Conservation (phyloP, 2,888 invertebrate species). For the Epicampocera succincta region DNA sequence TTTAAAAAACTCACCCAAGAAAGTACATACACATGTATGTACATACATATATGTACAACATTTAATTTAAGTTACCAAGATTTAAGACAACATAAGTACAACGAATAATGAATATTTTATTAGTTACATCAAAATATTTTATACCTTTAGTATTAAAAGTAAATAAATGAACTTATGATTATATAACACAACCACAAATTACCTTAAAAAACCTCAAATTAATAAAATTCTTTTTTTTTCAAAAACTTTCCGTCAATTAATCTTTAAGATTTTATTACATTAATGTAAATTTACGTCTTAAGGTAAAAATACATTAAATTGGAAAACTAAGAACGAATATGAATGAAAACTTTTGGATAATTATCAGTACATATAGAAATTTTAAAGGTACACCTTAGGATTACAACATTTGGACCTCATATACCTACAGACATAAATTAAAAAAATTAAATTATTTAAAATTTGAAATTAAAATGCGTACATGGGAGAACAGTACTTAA, state of each 20-base stretch:
- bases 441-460: conserved; percentile 32
- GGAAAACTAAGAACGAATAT: background rate
- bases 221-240: conserved; percentile 39
- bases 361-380: conserved; percentile 26
- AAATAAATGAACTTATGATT: conserved; percentile 38
- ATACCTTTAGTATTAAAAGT: background rate
- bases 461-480: conserved; percentile 22
- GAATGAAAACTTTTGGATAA: background rate
- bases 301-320: background rate
- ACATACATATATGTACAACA: background rate
- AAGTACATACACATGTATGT: background rate
- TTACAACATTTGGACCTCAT: conserved; percentile 71
- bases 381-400: background rate
- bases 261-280: conserved; percentile 17
- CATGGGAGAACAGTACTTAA: too few species aligned
- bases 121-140: conserved; percentile 20
- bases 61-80: conserved; percentile 16
- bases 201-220: conserved; percentile 60
- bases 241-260: conserved; percentile 57
- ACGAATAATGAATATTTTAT: conserved; percentile 58
- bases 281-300: background rate
- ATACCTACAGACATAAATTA: too few species aligned
- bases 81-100: conserved; percentile 54
- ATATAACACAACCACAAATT: conserved; percentile 55
- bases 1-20: background rate